Evolutionary conservation across 2,888 invertebrate genomes (phyloP), one percentile per base, ranked within the genome.

Genomic region (Hipparchia semele): DNA sequence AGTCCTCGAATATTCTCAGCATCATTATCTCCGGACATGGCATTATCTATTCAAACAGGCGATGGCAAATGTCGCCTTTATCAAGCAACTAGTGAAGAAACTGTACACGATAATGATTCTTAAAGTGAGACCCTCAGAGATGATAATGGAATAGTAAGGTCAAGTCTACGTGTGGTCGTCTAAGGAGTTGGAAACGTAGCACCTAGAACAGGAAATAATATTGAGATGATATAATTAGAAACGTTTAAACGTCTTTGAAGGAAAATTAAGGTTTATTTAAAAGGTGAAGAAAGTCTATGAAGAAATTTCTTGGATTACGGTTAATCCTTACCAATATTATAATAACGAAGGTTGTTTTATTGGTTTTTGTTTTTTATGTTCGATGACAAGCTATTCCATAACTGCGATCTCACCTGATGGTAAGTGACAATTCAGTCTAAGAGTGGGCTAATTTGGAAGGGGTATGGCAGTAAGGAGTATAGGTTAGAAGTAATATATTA

Each of bases 21-120:
- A 79, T 84, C 85, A 86, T 86, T 86, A 84, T 84, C 82, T 84
- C 82, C 72, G 80, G 75, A 80, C 82, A 81, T 75, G 74, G 70
- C 80, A 79, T 83, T 86, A 86, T 85, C 86, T 84, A 83, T 83
- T 82, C 80, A 80, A 80, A 76, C 74, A 79, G 80, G 78, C 76
- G 75, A 75, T 80, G 79, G 81, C 80, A 81, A 83, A 83, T 84
- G 86, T 83, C 79, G 79, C 78, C 76, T 78, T 80, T 82, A 74
- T 76, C 75, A 70, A 68, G 68, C 68, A 74, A 70, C 72, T 66
- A 72, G 56, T 61, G n/a, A 60, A 39, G 13, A 33, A 4, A 13
- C 58, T 58, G 6, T 61, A 74, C n/a, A 23, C 54, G 69, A 33
- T 70, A 53, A 46, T 70, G 39, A 39, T 13, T 23, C 70, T 70